Base-by-base conservation (phyloP, 2,888 invertebrate genomes). In the Teinopalpus imperialis region DNA sequence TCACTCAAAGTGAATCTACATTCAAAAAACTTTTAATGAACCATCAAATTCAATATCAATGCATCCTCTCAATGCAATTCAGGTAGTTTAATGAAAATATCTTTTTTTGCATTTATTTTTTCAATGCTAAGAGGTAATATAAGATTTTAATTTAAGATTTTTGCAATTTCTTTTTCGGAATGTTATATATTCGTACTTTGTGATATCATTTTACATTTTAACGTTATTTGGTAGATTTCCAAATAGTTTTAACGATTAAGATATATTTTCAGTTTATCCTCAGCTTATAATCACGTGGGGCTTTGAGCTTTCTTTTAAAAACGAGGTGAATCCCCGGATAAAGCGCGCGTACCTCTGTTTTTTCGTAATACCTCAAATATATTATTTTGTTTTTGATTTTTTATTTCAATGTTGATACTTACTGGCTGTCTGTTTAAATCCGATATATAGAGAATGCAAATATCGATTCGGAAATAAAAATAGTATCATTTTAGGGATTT, bases 351-450 rank as follows among this genome's bases (percentile, higher is more conserved):
- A 82, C 81, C 83, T 85, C 83, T 73, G 70, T 40, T 63, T 58
- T 68, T 73, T 70, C 53, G 63, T 80, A 81, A 69, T 86, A 86
- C 86, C 86, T 86, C 86, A 85, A 65, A 69, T 76, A 78, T 81
- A 79, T 79, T 83, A 81, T 82, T 81, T 79, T 85, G 44, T 77
- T 82, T 80, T 71, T 63, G 65, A 63, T 61, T 81, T 78, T 73
- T 82, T 78, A 83, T 85, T 74, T 70, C 69, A 74, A 73, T 75
- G 82, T 83, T 82, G 29, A 79, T 64, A 68, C 66, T 63, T 65
- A 59, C 76, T 72, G 76, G 59, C 54, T 57, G 59, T 54, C 51
- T 32, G 40, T 27, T 49, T 52, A 63, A 48, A 54, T 63, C 63
- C 59, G 64, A 64, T 56, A 53, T 52, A 43, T 52, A 54, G 51